Base-by-base conservation (phyloP, 2,888 invertebrate species). In the Scaptomyza tumidula region DNA sequence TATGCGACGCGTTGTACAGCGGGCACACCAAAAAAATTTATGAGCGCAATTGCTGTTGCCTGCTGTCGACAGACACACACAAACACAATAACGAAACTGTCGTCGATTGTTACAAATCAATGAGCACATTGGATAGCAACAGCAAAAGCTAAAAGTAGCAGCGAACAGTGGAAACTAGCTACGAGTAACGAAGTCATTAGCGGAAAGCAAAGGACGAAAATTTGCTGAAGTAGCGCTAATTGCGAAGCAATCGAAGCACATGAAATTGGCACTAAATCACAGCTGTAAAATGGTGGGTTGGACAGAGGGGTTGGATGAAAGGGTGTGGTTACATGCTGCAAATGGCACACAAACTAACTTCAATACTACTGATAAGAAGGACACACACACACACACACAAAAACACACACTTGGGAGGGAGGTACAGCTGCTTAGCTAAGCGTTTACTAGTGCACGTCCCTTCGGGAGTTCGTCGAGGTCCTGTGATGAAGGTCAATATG, bases 141-240 rank as follows among this genome's bases (percentile, higher is more conserved):
- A 37, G 52, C 24, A 1, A 24, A 3, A 43, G 10, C 29, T 9
- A 14, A 7, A 13, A 33, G 33, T 33, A 6, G 14, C 39, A 33
- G 10, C 29, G 10, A 19, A 6, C 37, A 10, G 33, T 35, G 0
- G 39, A 7, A 50, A 49, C 6, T 5, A 33, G n/a, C n/a, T 24
- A n/a, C 6, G 50, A 50, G 6, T 56, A 74, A 71, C 59, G 56
- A 58, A 39, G 66, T 72, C 69, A 78, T 78, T 78, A 78, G 44
- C 66, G 59, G 7, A 54, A 24, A 16, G 29, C 24, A 24, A 16
- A 19, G 62, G 14, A 52, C 27, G 60, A 58, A 78, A 85, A 79
- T 65, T 65, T 80, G 86, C 85, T 85, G 88, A 86, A 77, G 77
- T 83, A 73, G 83, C 86, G 86, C 83, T 85, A 85, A 87, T 85